Evolutionary conservation across 2,113 vertebrate genomes (phyloP).

Genomic region (Apaloderma vittatum): DNA sequence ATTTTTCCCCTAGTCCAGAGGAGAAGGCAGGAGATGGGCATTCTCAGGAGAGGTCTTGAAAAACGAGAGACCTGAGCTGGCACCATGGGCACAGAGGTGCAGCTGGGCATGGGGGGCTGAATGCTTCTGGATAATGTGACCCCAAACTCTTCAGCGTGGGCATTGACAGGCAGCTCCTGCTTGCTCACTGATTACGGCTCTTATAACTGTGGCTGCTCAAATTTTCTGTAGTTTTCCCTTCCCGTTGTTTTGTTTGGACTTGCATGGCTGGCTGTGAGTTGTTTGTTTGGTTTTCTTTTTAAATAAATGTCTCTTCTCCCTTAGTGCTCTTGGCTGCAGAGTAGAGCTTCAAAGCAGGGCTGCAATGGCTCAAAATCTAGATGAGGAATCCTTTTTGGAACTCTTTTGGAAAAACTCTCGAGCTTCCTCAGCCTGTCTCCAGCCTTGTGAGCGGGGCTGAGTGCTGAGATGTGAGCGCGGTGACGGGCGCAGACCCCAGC

Average conservation of each 20-base stretch:
- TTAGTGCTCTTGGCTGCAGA: neutral
- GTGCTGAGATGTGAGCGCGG: neutral
- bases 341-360: neutral
- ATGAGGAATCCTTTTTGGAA: neutral
- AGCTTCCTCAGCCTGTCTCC: neutral
- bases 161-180: too few relatives aligned
- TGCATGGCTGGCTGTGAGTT: accelerated
- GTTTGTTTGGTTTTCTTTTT: neutral
- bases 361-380: neutral
- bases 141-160: neutral
- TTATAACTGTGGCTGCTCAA: neutral
- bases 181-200: neutral
- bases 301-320: neutral
- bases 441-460: neutral
- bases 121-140: neutral
- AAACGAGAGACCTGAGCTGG: neutral
- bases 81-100: neutral
- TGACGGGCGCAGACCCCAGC: neutral
- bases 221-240: neutral
- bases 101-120: neutral
- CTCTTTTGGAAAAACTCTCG: neutral
- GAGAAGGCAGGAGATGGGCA: neutral
- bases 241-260: neutral
- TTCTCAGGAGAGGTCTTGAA: neutral
- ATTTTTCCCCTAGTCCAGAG: neutral